Base-by-base conservation (phyloP, 2,888 invertebrate genomes). In the Drosophila paranaensis region DNA sequence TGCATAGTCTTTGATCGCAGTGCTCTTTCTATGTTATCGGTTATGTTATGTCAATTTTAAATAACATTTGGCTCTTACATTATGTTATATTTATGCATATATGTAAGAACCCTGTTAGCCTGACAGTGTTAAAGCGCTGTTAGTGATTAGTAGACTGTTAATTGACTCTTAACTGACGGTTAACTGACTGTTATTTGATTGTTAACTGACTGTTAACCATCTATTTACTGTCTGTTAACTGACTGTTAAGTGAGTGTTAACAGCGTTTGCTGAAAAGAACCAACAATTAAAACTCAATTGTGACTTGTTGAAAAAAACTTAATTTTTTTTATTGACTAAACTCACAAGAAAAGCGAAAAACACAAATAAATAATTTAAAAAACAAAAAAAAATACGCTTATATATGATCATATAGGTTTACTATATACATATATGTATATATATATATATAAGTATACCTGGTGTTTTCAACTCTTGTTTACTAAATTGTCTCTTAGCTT, bases 321-420 rank as follows among this genome's bases (percentile, higher is more conserved):
- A 79, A 46, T 63, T 73, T 81, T 81, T 50, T 85, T 87, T 87
- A 85, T 87, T 87, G 83, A 87, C 85, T 87, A 86, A 85, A 85
- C 80, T 81, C 83, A 83, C 83, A 86, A 87, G 73, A 83, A 77
- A 80, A 74, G 81, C 78, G 76, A 68, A 68, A 82, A 85, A 80
- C 82, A 79, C 79, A 71, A 85, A 86, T 86, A 86, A 86, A 86
- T 86, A 87, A 81, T 80, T 81, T 75, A 77, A 71, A 74, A 48
- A 70, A 48, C 1, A 61, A 71, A 64, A 77, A 71, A 71, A 65
- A 72, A 73, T 71, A 56, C 14, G 3, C 30, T 6, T 50, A 33
- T 50, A 50, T 33, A 13, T 16, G 11, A 20, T 13, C 16, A 33
- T 6, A 6, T 50, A 50, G 16, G 13, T 50, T 35, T 8, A 30